Evolutionary conservation across 2,113 vertebrate genomes (phyloP), one percentile per base, ranked within the genome.

Genomic region (Burhinus oedicnemus): DNA sequence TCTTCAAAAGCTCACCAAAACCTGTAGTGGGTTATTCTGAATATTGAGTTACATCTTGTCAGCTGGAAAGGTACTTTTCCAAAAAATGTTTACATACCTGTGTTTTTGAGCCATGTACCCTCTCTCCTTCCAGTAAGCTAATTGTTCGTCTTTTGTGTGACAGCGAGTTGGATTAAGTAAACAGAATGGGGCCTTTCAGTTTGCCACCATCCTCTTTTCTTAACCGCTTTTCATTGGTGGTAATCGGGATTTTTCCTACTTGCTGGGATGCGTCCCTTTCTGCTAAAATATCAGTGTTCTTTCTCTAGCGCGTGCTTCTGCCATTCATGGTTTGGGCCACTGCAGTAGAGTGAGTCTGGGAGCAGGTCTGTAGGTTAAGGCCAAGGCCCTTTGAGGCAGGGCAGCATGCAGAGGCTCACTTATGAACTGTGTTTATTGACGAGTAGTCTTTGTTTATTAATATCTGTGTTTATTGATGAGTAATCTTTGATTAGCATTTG

Each of bases 231-330:
- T 29, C 29, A 10, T 22, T 49, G 27, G n/a, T 36, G 15, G 19
- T 75, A 44, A 76, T 47, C 5, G 19, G 49, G 58, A 61, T 49
- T 92, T 87, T 44, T 55, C 30, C 32, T 84, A 32, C 45, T 29
- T 81, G 13, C 32, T 14, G 36, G 45, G 25, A 25, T 70, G 11
- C 74, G 16, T 6, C 42, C 7, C 29, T 74, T 72, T 51, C 26
- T 86, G 44, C 44, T 57, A 1, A 55, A 64, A n/a, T 34, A 10
- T 8, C 8, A 1, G 16, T 64, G 40, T 7, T 75, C 6, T 44
- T 90, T 55, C 21, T 49, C 19, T n/a, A 27, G 15, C 1, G 1
- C 1, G 0, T 21, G 26, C 25, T 49, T 88, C 38, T 64, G 25
- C 26, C 17, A 3, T 58, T 42, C 17, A 1, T 26, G 2, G 11